phyloP scores from a whole-genome alignment of 2,888 invertebrate genomes.

The Schizotus pectinicornis region DNA sequence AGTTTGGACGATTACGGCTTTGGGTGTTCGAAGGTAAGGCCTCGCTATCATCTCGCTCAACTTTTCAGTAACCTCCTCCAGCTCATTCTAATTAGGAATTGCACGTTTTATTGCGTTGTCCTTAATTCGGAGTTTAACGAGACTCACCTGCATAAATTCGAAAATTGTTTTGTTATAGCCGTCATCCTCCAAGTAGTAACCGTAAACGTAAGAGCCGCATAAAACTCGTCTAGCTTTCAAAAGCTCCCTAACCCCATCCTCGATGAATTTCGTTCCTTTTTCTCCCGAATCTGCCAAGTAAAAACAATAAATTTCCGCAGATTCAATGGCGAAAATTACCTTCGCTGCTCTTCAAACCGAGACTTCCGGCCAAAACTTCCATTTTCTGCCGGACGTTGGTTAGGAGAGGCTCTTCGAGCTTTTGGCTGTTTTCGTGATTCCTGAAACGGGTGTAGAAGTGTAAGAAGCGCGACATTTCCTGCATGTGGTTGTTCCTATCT shows the following conservation, averaged over 20 bases:
- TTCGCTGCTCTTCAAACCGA: constrained; percentile 55
- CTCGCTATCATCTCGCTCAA: constrained; percentile 70
- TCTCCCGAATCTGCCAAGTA: constrained; percentile 52
- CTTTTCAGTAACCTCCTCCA: constrained; percentile 70
- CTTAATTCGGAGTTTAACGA: background rate
- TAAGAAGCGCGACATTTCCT: constrained; percentile 69
- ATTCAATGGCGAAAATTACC: constrained; percentile 41
- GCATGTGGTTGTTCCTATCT: constrained; percentile 64
- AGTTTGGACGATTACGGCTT: constrained; percentile 67
- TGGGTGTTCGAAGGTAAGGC: constrained; percentile 67
- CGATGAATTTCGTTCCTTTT: constrained; percentile 64
- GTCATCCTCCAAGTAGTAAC: constrained; percentile 69
- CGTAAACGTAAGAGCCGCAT: constrained; percentile 73
- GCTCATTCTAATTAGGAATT: constrained; percentile 62
- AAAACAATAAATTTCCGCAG: constrained; percentile 1
- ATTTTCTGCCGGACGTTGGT: constrained; percentile 67
- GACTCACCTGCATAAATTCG: constrained; percentile 70
- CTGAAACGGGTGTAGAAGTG: constrained; percentile 70
- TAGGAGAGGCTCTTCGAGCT: constrained; percentile 67
- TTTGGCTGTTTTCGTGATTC: constrained; percentile 70
- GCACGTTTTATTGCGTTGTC: too few species aligned
- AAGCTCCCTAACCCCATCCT: constrained; percentile 69
- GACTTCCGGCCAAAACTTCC: constrained; percentile 64
- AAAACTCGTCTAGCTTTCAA: constrained; percentile 67
- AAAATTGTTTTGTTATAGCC: constrained; percentile 71